Conservation (phyloP, 2,113 vertebrate genomes). For the Eubucco bourcierii region DNA sequence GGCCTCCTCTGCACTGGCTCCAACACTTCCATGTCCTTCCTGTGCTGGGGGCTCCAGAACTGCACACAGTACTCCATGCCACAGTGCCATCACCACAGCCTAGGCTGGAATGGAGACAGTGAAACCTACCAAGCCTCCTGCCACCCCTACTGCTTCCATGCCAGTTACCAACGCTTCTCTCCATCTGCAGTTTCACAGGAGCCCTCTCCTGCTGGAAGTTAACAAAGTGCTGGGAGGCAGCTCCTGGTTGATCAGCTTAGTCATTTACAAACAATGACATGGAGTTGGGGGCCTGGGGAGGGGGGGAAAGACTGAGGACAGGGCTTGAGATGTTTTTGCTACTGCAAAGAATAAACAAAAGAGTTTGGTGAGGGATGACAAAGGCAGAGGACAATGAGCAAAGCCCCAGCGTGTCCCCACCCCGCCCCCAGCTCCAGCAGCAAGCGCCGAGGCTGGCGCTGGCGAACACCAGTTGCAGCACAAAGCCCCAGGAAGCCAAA, state of each 20-base stretch:
- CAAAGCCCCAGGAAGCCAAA: constrained; percentile 44
- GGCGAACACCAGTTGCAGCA: constrained; percentile 6
- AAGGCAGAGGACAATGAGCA: background rate
- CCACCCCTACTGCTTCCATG: background rate
- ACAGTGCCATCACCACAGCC: too few species aligned
- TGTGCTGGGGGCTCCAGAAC: too few species aligned
- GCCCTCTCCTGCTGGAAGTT: background rate
- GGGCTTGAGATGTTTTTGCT: background rate
- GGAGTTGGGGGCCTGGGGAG: background rate
- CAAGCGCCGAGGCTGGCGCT: background rate
- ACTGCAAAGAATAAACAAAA: background rate
- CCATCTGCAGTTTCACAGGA: background rate
- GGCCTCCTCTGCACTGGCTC: too few species aligned
- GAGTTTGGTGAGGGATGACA: fast-evolving
- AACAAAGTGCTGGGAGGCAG: background rate
- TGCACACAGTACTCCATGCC: too few species aligned
- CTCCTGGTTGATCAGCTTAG: background rate
- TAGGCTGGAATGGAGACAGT: background rate
- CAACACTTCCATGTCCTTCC: too few species aligned
- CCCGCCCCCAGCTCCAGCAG: background rate
- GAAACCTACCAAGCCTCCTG: background rate
- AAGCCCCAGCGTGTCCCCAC: fast-evolving
- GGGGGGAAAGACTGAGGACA: background rate
- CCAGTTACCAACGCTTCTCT: background rate
- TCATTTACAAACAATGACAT: background rate